phyloP scores from a whole-genome alignment of 2,888 invertebrate genomes.

The Alsophila aescularia region DNA sequence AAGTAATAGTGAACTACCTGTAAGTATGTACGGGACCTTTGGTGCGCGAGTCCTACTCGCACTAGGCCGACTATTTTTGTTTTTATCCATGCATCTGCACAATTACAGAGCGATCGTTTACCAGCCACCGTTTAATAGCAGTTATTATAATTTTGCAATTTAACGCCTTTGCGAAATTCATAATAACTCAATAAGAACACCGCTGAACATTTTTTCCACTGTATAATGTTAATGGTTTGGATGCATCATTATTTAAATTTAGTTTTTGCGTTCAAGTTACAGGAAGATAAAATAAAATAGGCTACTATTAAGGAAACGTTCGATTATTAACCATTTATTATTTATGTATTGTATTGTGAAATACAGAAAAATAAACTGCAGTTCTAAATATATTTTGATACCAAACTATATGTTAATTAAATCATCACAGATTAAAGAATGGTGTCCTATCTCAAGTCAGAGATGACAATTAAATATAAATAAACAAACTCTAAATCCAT shows the following conservation, averaged over 20 bases:
- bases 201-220: constrained; percentile 52
- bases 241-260: constrained; percentile 59
- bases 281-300: constrained; percentile 2
- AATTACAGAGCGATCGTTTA: constrained; percentile 46
- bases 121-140: constrained; percentile 64
- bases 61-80: neutral
- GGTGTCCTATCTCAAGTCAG: no score
- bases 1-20: no score
- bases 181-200: constrained; percentile 73
- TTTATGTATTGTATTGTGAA: no score
- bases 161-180: constrained; percentile 71
- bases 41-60: no score
- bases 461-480: no score
- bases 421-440: neutral
- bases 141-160: constrained; percentile 69
- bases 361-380: constrained; percentile 12
- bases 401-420: no score
- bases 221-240: constrained; percentile 53
- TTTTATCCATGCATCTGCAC: constrained; percentile 31
- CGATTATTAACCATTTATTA: neutral
- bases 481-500: no score
- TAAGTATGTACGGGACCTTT: no score
- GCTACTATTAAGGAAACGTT: constrained; percentile 4
- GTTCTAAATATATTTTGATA: no score
- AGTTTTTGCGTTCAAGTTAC: constrained; percentile 41